Conservation (phyloP, 2,797 vertebrate species). For the Sciaenops ocellatus region DNA sequence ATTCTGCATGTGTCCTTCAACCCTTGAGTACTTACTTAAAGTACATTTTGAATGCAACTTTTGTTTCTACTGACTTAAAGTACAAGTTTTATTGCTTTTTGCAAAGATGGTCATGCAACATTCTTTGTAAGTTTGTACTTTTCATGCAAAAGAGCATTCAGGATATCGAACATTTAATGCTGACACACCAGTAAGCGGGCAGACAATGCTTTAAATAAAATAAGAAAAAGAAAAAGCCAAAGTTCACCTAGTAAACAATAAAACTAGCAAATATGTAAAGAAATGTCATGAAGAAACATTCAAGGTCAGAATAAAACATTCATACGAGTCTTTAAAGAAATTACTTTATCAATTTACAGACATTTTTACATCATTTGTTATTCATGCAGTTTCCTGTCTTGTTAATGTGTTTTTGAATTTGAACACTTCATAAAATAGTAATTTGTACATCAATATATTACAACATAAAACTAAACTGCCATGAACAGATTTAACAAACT, state of each 20-base stretch:
- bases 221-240: not conserved
- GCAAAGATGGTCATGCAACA: constrained; percentile 42
- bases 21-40: not conserved
- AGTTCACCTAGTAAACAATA: not conserved
- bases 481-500: constrained; percentile 58
- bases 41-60: not conserved
- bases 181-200: not conserved
- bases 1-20: not conserved
- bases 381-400: not conserved
- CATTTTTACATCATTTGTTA: constrained; percentile 21
- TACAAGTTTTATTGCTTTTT: constrained; percentile 53
- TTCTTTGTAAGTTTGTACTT: constrained; percentile 23
- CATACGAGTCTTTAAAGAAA: constrained; percentile 39
- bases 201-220: constrained; percentile 19
- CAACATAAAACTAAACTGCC: constrained; percentile 39
- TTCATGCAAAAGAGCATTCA: constrained; percentile 10
- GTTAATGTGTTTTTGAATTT: constrained; percentile 29
- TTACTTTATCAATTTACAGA: constrained; percentile 43
- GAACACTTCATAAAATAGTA: constrained; percentile 41
- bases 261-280: constrained; percentile 24
- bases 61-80: constrained; percentile 4
- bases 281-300: constrained; percentile 2
- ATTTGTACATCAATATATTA: constrained; percentile 58
- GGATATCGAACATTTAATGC: constrained; percentile 12
- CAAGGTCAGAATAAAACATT: constrained; percentile 36